Evolutionary conservation across 2,888 invertebrate genomes (phyloP), one percentile per base, ranked within the genome.

Genomic region (Stenchaetothrips biformis): DNA sequence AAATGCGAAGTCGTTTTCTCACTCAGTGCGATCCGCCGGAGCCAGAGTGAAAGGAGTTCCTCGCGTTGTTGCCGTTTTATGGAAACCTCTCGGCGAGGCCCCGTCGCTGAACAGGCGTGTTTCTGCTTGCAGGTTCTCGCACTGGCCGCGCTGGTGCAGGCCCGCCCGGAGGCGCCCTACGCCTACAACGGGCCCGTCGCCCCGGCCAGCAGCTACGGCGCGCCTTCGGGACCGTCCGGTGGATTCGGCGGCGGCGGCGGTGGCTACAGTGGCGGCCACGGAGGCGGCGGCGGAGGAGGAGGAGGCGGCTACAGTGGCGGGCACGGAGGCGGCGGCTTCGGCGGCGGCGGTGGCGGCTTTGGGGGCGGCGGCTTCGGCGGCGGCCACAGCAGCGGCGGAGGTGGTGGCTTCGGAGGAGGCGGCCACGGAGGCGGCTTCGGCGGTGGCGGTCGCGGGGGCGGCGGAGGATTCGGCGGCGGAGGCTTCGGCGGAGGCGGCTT

Each of bases 121-220:
- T n/a, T n/a, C n/a, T n/a, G n/a, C 13, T 53, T 53, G 21, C 67
- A 67, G 67, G 67, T 67, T n/a, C 67, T 67, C 21, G 67, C 67
- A 21, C 67, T 67, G 67, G 21, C 21, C 21, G 67, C 67, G 67
- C 67, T 67, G 67, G 21, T 21, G 67, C 53, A 53, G 53, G 53
- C 53, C 53, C 67, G 67, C 67, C 21, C 67, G 21, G 67, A 67
- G 67, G 67, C 67, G n/a, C 67, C 67, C 21, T 67, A 67, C 67
- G 67, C 67, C 7, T 67, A 67, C 67, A 67, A 21, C 67, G 67
- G 67, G n/a, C 67, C 67, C 67, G 21, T 67, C 21, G 67, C 67
- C 7, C 67, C 67, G 67, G n/a, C 67, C 7, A 67, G 67, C 67
- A 9, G 9, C n/a, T 67, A 67, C 67, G 67, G 67, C 0, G 67